Evolutionary conservation across 2,888 invertebrate genomes (phyloP).

Genomic region (Ophion obscuratus): DNA sequence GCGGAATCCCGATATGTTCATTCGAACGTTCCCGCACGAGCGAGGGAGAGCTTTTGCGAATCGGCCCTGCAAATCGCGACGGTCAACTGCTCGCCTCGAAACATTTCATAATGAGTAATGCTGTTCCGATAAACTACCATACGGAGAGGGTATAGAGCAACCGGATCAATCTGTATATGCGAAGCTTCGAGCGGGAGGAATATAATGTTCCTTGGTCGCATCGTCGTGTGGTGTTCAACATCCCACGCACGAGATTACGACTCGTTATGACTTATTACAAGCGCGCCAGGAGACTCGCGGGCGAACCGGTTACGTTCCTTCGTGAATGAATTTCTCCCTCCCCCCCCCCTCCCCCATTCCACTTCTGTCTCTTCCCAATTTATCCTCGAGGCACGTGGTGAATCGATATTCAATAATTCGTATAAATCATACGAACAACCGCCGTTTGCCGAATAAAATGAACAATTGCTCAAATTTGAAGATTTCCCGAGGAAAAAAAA

Average conservation of each 20-base stretch:
- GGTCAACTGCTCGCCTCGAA: too few relatives aligned
- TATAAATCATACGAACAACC: conserved; percentile 28
- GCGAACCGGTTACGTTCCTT: conserved; percentile 64
- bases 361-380: conserved; percentile 37
- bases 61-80: background rate
- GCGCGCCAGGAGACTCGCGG: conserved; percentile 59
- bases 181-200: conserved; percentile 10
- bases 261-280: conserved; percentile 68
- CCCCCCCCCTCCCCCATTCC: conserved; percentile 17
- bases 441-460: background rate
- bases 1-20: too few relatives aligned
- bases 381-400: conserved; percentile 18
- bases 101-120: background rate
- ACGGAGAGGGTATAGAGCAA: background rate
- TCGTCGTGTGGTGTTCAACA: conserved; percentile 47
- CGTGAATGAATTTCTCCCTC: conserved; percentile 62
- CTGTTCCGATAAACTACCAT: background rate
- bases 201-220: conserved; percentile 36
- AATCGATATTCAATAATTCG: conserved; percentile 50
- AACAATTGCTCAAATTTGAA: too few relatives aligned
- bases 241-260: conserved; percentile 66
- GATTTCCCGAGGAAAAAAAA: too few relatives aligned
- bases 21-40: too few relatives aligned
- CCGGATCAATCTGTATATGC: background rate
- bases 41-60: conserved; percentile 1